Evolutionary conservation across 2,888 invertebrate genomes (phyloP).

Genomic region (Parapristionchus giblindavisi): DNA sequence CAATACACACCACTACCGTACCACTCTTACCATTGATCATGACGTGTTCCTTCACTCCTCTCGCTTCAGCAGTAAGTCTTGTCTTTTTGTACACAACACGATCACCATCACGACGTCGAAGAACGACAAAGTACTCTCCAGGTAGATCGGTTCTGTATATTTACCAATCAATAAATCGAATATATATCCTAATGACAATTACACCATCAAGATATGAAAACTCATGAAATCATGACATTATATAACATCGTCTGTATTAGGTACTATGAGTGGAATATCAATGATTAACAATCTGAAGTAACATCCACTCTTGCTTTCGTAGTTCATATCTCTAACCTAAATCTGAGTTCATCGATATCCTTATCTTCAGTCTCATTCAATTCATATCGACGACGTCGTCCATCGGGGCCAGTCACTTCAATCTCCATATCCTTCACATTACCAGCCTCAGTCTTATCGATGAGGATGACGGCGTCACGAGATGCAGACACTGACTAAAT

Average conservation of each 20-base stretch:
- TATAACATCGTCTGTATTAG: no score
- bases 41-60: neutral
- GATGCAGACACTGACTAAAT: conserved; percentile 42
- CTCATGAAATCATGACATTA: no score
- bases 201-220: no score
- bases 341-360: conserved; percentile 29
- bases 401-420: conserved; percentile 54
- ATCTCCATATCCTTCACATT: conserved; percentile 45
- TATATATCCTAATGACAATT: no score
- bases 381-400: conserved; percentile 42
- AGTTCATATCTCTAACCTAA: conserved; percentile 13
- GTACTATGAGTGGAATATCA: neutral
- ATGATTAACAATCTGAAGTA: neutral
- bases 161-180: neutral
- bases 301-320: neutral
- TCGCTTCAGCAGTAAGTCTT: conserved; percentile 24
- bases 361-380: conserved; percentile 33
- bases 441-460: conserved; percentile 53
- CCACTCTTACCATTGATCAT: neutral
- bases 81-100: conserved; percentile 31
- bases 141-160: conserved; percentile 40
- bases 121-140: conserved; percentile 44
- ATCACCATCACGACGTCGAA: conserved; percentile 45
- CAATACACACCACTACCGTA: conserved; percentile 10
- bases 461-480: conserved; percentile 45